These are phyloP conservation scores for Cetonia aurata DNA, from an alignment of 2,888 invertebrate genomes.

Conservation along the genomic window DNA sequence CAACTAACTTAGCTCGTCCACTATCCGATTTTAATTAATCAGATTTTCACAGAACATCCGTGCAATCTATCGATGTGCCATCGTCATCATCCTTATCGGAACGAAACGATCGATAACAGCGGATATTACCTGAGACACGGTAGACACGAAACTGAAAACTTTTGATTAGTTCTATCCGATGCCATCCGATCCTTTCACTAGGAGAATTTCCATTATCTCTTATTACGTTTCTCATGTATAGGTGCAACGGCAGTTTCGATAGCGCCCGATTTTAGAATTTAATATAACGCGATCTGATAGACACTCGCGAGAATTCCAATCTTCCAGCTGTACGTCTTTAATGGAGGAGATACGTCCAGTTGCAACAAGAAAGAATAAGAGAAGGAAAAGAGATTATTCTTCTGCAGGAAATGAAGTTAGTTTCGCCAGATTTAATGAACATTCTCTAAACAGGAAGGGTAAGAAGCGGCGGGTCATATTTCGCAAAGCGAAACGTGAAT, in stretches of 20 bases:
- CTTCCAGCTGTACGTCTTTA: not conserved
- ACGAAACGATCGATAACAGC: not conserved
- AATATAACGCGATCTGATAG: constrained; percentile 5
- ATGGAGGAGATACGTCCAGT: too few species aligned
- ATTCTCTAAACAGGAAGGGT: too few species aligned
- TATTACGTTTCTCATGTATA: constrained; percentile 19
- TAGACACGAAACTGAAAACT: constrained; percentile 15
- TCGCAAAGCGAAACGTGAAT: too few species aligned
- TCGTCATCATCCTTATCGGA: not conserved
- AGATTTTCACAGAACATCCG: not conserved
- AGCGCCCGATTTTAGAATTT: constrained; percentile 9
- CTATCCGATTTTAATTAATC: constrained; percentile 20
- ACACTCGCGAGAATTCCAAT: not conserved
- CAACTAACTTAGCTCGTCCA: not conserved
- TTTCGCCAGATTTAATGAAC: too few species aligned
- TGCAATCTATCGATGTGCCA: not conserved
- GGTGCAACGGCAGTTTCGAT: constrained; percentile 3
- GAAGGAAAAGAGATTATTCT: too few species aligned
- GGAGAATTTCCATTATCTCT: constrained; percentile 23
- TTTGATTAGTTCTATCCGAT: constrained; percentile 19
- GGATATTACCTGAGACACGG: constrained; percentile 5
- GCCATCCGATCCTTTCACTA: constrained; percentile 3
- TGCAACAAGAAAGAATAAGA: too few species aligned
- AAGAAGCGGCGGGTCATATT: too few species aligned
- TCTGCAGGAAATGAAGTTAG: too few species aligned